These are phyloP conservation scores for Trachymyrmex cornetzi DNA, from an alignment of 1,140 invertebrate genomes.

Conservation along the genomic window DNA sequence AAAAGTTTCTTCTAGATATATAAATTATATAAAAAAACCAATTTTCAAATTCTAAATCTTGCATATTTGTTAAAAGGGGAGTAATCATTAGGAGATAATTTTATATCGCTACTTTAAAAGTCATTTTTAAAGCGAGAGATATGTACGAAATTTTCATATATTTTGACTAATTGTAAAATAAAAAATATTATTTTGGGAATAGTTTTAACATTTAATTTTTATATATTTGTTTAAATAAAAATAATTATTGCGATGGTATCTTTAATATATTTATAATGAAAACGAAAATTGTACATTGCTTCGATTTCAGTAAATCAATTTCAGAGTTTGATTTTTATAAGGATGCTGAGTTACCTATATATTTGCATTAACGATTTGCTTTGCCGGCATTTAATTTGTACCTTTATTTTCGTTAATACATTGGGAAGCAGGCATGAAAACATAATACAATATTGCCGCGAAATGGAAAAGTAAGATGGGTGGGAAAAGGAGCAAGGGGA, in stretches of 20 bases:
- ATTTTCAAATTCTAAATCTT: not conserved
- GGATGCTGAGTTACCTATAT: too few species aligned
- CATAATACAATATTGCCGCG: conserved; percentile 62
- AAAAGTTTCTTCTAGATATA: not conserved
- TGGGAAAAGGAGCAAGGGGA: conserved; percentile 65
- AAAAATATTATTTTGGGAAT: not conserved
- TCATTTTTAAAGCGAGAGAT: not conserved
- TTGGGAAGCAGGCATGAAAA: conserved; percentile 32
- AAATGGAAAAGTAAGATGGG: conserved; percentile 33
- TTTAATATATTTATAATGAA: not conserved
- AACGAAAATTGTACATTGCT: not conserved
- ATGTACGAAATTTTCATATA: too few species aligned
- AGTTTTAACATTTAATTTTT: conserved; percentile 1
- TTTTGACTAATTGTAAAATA: not conserved
- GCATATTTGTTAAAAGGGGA: conserved; percentile 1
- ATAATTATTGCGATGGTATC: not conserved
- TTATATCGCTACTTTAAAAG: not conserved
- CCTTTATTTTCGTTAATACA: conserved; percentile 34
- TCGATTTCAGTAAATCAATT: not conserved
- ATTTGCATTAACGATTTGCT: conserved; percentile 33
- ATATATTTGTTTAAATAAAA: conserved; percentile 28
- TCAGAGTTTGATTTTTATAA: conserved; percentile 2
- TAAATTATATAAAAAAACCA: not conserved
- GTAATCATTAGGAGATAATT: not conserved
- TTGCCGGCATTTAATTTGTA: conserved; percentile 34